Evolutionary conservation across 2,113 vertebrate species (phyloP).

Genomic region (Tragelaphus buxtoni): DNA sequence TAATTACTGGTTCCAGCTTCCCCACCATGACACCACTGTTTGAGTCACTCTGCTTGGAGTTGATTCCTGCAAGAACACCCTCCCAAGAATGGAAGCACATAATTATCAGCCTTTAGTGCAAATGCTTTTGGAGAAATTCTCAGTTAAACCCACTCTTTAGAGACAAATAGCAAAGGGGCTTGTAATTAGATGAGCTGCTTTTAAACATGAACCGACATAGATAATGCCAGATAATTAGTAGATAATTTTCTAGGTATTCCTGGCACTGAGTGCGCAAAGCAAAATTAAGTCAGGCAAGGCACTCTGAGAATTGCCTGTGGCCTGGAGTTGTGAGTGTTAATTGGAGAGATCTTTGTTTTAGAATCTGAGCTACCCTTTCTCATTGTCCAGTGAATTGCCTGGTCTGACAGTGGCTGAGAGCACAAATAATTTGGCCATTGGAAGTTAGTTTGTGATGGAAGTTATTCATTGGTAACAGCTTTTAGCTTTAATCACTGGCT

Average conservation of each 20-base stretch:
- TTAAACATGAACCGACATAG: conserved; percentile 89
- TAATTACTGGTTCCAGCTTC: conserved; percentile 52
- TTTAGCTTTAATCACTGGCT: background rate
- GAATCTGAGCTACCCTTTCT: background rate
- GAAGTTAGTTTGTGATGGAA: background rate
- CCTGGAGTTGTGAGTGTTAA: conserved; percentile 76
- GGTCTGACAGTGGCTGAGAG: background rate
- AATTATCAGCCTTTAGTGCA: conserved; percentile 90
- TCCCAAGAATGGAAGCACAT: conserved; percentile 87
- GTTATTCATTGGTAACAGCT: background rate
- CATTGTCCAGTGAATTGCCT: background rate
- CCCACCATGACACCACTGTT: conserved; percentile 60
- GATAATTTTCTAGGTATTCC: conserved; percentile 89
- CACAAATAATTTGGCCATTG: background rate
- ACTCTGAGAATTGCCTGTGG: conserved; percentile 79
- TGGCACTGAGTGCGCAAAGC: conserved; percentile 82
- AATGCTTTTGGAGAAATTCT: conserved; percentile 87
- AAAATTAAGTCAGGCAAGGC: conserved; percentile 81
- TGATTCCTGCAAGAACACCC: conserved; percentile 67
- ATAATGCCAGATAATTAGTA: conserved; percentile 91
- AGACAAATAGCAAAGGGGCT: conserved; percentile 81
- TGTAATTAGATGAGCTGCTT: conserved; percentile 88
- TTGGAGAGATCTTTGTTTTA: conserved; percentile 48
- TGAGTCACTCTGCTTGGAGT: conserved; percentile 57
- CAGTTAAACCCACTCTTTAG: conserved; percentile 80